Base-by-base conservation (phyloP, 2,113 vertebrate genomes). In the Xiphophorus couchianus region DNA sequence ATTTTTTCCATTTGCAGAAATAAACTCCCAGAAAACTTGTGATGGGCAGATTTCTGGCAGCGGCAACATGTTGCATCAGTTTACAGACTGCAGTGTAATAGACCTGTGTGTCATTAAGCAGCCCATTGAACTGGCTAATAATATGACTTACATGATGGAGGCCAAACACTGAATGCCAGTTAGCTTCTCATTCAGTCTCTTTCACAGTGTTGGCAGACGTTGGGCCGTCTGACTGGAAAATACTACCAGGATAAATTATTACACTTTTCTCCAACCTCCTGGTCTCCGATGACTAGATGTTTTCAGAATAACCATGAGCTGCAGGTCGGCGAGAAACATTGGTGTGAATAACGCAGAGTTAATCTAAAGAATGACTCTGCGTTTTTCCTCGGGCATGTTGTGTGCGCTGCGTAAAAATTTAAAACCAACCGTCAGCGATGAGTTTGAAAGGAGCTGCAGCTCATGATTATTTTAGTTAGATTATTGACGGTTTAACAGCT, bases 61-160 rank as follows among this genome's bases (percentile, higher is more conserved):
- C 66, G 13, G 65, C 78, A 69, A 74, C 88, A 82, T 28, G 75
- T 70, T 71, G 62, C 78, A 1, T 86, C 83, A 89, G 88, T 94
- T 92, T 90, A 90, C 91, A 86, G 90, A 92, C 88, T 79, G 84
- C 88, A 89, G 92, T 80, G 88, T 89, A 90, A 84, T 82, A 90
- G 90, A 93, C 85, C 88, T 83, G 76, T 72, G 75, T 89, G 82
- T 92, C 92, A 93, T 94, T 91, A 92, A 87, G 60, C 90, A 88
- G 89, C 76, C 84, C 90, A 89, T 35, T 93, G 93, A 92, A 74
- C 92, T 91, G 93, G 80, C 86, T 92, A 91, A 93, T 92, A 92
- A 92, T 90, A 89, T 80, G 84, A 92, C 84, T 90, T 91, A 90
- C 76, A 87, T 73, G 80, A 90, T 77, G 78, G 84, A 81, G 88